phyloP scores from a whole-genome alignment of 2,797 vertebrate species.

The Pangasius larnaudii region DNA sequence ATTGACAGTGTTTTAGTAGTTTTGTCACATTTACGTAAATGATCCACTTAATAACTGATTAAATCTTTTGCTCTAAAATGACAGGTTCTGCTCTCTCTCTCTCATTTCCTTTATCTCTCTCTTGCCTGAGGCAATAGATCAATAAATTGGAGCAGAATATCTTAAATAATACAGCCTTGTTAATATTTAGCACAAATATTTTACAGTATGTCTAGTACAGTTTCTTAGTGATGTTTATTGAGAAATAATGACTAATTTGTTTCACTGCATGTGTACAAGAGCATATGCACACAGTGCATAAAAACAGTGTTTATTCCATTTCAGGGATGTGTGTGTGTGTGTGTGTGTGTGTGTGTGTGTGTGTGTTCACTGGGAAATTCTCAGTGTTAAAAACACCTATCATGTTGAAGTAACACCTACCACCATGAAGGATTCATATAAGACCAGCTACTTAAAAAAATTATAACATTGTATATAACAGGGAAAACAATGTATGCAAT shows the following conservation, averaged over 20 bases:
- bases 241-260: background rate
- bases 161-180: background rate
- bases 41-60: background rate
- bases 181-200: background rate
- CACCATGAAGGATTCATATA: slow-evolving; percentile 2
- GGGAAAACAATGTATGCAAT: background rate
- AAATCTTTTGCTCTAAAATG: background rate
- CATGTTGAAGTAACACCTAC: background rate
- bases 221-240: background rate
- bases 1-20: background rate
- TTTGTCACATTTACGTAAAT: background rate
- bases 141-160: background rate
- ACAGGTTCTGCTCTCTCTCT: background rate
- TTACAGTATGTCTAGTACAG: background rate
- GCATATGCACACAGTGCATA: background rate
- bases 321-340: background rate
- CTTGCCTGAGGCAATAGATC: background rate
- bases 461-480: background rate
- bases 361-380: slow-evolving; percentile 4
- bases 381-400: slow-evolving; percentile 2
- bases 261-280: background rate
- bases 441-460: background rate
- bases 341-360: slow-evolving; percentile 11
- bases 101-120: background rate
- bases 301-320: background rate